A percentile compares a stretch with the other conserved stretches of the same genome.
These are phyloP conservation scores for Crenichthys baileyi DNA, from an alignment of 2,797 vertebrate genomes.

Conservation along the genomic window DNA sequence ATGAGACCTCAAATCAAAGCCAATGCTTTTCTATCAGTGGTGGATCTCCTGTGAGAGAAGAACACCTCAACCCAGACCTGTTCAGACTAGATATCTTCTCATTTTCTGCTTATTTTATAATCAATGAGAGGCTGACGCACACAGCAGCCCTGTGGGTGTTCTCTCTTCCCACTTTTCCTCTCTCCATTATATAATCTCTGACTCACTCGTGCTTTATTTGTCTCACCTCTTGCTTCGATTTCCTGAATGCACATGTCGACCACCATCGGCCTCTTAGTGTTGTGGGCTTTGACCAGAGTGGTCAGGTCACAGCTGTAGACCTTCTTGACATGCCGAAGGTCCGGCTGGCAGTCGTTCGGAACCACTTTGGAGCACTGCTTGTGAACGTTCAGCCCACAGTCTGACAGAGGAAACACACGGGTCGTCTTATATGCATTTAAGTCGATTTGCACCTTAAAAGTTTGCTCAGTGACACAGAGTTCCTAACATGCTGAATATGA, in stretches of 20 bases:
- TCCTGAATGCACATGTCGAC: slow-evolving; percentile 99
- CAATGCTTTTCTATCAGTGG: slow-evolving; percentile 31
- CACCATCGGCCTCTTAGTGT: slow-evolving; percentile 97
- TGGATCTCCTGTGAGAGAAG: neutral
- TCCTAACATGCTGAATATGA: too few relatives aligned
- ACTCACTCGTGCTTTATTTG: neutral
- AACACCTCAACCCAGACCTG: neutral
- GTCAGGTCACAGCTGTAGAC: slow-evolving; percentile 99
- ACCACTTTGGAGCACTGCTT: slow-evolving; percentile 99
- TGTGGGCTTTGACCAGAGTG: slow-evolving; percentile 96
- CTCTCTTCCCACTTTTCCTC: slow-evolving; percentile 4
- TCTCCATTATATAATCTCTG: slow-evolving; percentile 33
- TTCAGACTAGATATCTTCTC: slow-evolving; percentile 12
- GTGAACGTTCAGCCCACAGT: slow-evolving; percentile 98
- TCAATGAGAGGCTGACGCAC: neutral
- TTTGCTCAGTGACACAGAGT: too few relatives aligned
- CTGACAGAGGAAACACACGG: slow-evolving; percentile 67
- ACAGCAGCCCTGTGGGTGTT: slow-evolving; percentile 24
- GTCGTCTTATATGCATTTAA: neutral
- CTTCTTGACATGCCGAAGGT: slow-evolving; percentile 98
- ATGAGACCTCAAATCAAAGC: slow-evolving; percentile 20
- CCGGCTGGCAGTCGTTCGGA: slow-evolving; percentile 98
- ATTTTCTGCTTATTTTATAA: neutral
- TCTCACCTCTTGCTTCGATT: slow-evolving; percentile 95
- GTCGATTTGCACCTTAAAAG: neutral